Evolutionary conservation across 2,888 invertebrate species (phyloP).

Genomic region (Coenonympha arcania): DNA sequence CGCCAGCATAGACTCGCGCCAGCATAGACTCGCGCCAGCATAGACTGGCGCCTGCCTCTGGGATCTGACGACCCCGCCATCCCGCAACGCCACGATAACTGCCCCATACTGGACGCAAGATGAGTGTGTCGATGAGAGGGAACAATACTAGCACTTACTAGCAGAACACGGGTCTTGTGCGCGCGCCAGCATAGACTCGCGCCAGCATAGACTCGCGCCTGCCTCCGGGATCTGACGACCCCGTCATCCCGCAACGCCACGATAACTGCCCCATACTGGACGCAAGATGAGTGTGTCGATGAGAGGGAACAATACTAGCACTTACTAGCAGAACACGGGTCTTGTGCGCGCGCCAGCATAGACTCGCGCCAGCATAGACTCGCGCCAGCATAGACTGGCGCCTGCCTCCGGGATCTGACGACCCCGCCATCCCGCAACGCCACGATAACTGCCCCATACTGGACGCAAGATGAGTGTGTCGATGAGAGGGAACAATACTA

Average conservation of each 20-base stretch:
- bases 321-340: conserved; percentile 71
- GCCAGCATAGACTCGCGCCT: conserved; percentile 75
- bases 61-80: no score
- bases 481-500: no score
- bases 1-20: no score
- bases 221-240: conserved; percentile 76
- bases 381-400: no score
- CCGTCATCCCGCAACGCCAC: conserved; percentile 61
- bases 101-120: no score
- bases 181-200: conserved; percentile 83
- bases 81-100: no score
- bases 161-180: conserved; percentile 76
- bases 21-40: no score
- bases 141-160: conserved; percentile 69
- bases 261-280: conserved; percentile 68
- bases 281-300: conserved; percentile 83
- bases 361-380: no score
- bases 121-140: no score
- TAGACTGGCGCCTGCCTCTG: conserved; percentile 78
- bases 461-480: conserved; percentile 85
- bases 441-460: conserved; percentile 63
- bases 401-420: conserved; percentile 72
- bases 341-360: conserved; percentile 83
- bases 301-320: conserved; percentile 74
- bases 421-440: conserved; percentile 68